Evolutionary conservation across 92 coral and sea anemone species (phyloP), one percentile per base, ranked within the genome.

Genomic region (Palythoa caribaeorum): DNA sequence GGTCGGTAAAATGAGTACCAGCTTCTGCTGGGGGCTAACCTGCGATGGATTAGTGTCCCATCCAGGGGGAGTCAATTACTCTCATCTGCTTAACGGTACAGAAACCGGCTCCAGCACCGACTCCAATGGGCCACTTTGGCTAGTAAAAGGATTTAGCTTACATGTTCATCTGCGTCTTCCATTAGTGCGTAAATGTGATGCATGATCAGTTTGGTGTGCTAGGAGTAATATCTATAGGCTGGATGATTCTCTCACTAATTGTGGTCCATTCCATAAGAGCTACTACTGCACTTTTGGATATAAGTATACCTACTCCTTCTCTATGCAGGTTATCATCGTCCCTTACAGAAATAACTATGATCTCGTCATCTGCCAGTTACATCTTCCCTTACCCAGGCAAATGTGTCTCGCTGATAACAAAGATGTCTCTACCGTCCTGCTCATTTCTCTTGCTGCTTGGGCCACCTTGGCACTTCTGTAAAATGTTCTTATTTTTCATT

Each of bases 271-370:
- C 88, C 71, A 91, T 59, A 4, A 90, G 68, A 6, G 81, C 38
- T 48, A 44, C 38, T 39, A 78, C 69, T 19, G 78, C 89, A 11
- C 48, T 39, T 83, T 84, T 28, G 28, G 89, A 89, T 87, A 88
- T 83, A 54, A 72, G 88, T 37, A 84, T 88, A 17, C 87, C 88
- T 88, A 91, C 94, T 66, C 94, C 89, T 76, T 88, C 85, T 17
- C 84, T 78, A 44, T 78, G 92, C 17, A 39, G 84, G 87, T 89
- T 74, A 38, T 89, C 63, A 51, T 51, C 87, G 6, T 88, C 90
- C 70, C 84, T 60, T 72, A 79, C 92, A 62, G 84, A 66, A 89
- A 38, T 89, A 21, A 92, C 62, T n/a, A 92, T 66, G 44, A 71
- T 84, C 76, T 89, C 92, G 15, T 71, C 92, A 12, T 68, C 78